phyloP scores from a whole-genome alignment of 2,888 invertebrate genomes.

The Hybos culiciformis region DNA sequence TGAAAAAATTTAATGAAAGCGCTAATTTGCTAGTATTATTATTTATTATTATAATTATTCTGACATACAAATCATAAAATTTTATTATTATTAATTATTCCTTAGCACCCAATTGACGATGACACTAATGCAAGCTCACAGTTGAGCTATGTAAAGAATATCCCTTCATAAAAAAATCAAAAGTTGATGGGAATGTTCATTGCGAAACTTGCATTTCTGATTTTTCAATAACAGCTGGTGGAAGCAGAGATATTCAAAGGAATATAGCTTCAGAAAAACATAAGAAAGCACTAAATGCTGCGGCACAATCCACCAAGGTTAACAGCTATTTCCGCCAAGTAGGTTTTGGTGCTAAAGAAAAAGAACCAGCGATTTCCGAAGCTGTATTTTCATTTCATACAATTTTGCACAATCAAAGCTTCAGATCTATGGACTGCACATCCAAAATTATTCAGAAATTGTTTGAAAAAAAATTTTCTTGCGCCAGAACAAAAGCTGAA shows the following conservation, averaged over 20 bases:
- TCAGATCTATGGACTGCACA: constrained; percentile 6
- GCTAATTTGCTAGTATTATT: neutral
- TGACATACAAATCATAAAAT: neutral
- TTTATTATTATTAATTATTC: neutral
- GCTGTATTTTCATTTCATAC: constrained; percentile 6
- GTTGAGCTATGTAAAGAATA: neutral
- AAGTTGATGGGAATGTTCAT: neutral
- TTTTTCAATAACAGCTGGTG: neutral
- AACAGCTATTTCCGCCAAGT: neutral
- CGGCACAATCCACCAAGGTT: neutral
- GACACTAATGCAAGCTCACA: neutral
- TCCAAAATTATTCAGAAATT: constrained; percentile 5
- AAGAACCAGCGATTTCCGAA: constrained; percentile 1
- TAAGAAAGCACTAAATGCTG: neutral
- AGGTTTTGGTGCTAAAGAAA: constrained; percentile 1
- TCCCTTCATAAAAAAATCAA: neutral
- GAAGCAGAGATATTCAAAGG: neutral
- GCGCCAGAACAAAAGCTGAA: constrained; percentile 5
- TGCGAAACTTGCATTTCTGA: neutral
- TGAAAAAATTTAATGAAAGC: neutral
- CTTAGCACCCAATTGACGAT: neutral
- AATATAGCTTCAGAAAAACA: neutral
- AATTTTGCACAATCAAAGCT: constrained; percentile 6
- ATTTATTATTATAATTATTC: neutral
- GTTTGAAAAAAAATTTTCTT: constrained; percentile 4